Percentiles rank a stretch among this genome's conserved stretches.
Evolutionary conservation across 2,113 vertebrate species (phyloP).

Genomic region (Protomyctophum bolini): DNA sequence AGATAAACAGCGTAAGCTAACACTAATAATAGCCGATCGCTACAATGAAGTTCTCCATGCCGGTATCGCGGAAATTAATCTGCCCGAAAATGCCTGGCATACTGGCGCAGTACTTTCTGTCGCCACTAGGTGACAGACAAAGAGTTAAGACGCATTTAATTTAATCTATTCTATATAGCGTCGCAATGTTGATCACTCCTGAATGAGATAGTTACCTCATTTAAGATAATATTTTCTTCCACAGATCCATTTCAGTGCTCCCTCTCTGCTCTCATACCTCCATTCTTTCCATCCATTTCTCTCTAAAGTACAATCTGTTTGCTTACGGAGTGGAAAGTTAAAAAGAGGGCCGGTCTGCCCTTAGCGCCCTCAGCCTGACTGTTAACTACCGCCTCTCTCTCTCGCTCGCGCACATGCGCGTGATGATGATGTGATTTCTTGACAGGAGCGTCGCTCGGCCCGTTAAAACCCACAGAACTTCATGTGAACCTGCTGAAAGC

Average conservation of each 20-base stretch:
- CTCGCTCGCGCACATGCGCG: slow-evolving; percentile 4
- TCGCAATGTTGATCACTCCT: slow-evolving; percentile 2
- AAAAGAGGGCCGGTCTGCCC: slow-evolving; percentile 9
- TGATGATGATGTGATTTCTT: slow-evolving; percentile 63
- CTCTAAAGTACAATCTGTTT: slow-evolving; percentile 28
- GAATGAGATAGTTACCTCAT: slow-evolving; percentile 47
- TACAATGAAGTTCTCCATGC: too few species aligned
- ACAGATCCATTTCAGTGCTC: slow-evolving; percentile 38
- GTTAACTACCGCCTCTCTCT: slow-evolving; percentile 18
- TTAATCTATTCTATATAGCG: too few species aligned
- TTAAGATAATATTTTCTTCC: slow-evolving; percentile 46
- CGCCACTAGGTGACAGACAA: too few species aligned
- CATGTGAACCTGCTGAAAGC: slow-evolving; percentile 66
- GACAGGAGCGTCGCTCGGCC: slow-evolving; percentile 42
- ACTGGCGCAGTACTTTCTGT: too few species aligned
- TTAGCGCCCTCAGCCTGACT: slow-evolving; percentile 5
- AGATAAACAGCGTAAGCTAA: too few species aligned
- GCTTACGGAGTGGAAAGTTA: slow-evolving; percentile 33
- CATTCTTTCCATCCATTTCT: slow-evolving; percentile 34
- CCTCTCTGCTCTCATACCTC: slow-evolving; percentile 22
- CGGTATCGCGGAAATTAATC: too few species aligned
- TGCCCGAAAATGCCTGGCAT: too few species aligned
- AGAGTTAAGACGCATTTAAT: too few species aligned
- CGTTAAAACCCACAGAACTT: slow-evolving; percentile 59
- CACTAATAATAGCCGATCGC: too few species aligned